Evolutionary conservation across 2,113 vertebrate species (phyloP).

Genomic region (Castor canadensis): DNA sequence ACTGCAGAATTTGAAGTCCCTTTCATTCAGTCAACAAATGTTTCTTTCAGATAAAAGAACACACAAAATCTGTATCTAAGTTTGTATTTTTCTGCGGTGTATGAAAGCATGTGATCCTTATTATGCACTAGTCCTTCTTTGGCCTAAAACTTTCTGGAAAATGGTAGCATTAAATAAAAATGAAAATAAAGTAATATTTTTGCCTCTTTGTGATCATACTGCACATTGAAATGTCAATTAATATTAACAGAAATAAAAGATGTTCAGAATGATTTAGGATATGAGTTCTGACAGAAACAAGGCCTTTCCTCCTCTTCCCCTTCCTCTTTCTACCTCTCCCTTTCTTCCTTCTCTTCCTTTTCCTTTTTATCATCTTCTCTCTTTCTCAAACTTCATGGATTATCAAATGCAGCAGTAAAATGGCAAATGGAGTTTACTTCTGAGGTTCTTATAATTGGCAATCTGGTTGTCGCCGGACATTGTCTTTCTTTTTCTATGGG

Average conservation of each 20-base stretch:
- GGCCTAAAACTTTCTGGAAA: not conserved
- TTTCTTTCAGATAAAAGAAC: not conserved
- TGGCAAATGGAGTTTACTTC: slow-evolving; percentile 73
- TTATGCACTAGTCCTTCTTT: not conserved
- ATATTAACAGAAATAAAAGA: not conserved
- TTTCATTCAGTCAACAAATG: not conserved
- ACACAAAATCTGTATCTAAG: not conserved
- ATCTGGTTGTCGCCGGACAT: slow-evolving; percentile 67
- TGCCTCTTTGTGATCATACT: not conserved
- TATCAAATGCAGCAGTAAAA: slow-evolving; percentile 77
- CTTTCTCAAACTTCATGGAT: slow-evolving; percentile 13
- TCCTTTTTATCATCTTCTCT: not conserved
- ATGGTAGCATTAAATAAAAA: not conserved
- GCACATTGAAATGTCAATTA: not conserved
- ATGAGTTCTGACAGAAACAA: not conserved
- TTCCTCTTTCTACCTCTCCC: not conserved
- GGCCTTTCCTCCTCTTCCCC: not conserved
- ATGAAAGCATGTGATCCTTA: not conserved
- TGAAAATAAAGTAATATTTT: not conserved
- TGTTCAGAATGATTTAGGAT: not conserved
- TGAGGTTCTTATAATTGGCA: slow-evolving; percentile 75
- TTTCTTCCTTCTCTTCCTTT: not conserved
- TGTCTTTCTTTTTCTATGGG: slow-evolving; percentile 77
- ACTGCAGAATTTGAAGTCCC: not conserved
- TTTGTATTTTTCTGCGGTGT: not conserved